phyloP scores from a whole-genome alignment of 2,113 vertebrate species.

The Thomomys bottae region DNA sequence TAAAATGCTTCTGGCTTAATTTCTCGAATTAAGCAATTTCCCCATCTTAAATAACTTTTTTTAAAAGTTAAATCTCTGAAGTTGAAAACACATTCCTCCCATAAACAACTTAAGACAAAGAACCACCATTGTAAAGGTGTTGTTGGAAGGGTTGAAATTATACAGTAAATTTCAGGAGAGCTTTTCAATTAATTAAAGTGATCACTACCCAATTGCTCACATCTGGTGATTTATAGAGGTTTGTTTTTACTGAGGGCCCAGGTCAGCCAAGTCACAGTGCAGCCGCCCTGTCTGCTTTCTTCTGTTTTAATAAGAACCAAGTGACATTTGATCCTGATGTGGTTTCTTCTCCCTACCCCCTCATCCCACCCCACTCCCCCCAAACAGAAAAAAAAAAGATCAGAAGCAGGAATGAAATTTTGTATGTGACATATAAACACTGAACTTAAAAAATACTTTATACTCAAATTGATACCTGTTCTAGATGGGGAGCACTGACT shows the following conservation, averaged over 20 bases:
- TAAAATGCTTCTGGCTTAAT: slow-evolving; percentile 13
- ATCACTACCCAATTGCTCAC: slow-evolving; percentile 94
- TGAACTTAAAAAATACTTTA: slow-evolving; percentile 65
- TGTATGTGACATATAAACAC: slow-evolving; percentile 78
- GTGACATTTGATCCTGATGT: slow-evolving; percentile 93
- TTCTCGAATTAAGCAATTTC: slow-evolving; percentile 48
- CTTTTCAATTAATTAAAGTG: slow-evolving; percentile 96
- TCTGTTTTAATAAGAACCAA: slow-evolving; percentile 94
- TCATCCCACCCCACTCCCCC: too few relatives aligned
- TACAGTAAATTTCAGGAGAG: slow-evolving; percentile 90
- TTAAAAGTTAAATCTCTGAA: slow-evolving; percentile 20
- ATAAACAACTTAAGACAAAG: not conserved
- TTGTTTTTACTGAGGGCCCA: slow-evolving; percentile 91
- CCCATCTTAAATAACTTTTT: not conserved
- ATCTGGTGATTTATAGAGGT: slow-evolving; percentile 92
- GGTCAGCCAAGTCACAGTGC: slow-evolving; percentile 93
- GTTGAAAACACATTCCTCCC: slow-evolving; percentile 25
- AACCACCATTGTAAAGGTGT: slow-evolving; percentile 66
- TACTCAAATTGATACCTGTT: slow-evolving; percentile 25
- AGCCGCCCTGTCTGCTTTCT: slow-evolving; percentile 93
- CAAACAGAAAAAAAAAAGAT: slow-evolving; percentile 68
- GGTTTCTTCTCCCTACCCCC: slow-evolving; percentile 81
- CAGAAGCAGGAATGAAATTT: slow-evolving; percentile 81
- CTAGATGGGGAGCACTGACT: not conserved
- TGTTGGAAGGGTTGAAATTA: slow-evolving; percentile 83